These are phyloP conservation scores for Saccopteryx bilineata DNA, from an alignment of 2,113 vertebrate genomes.

Conservation along the genomic window DNA sequence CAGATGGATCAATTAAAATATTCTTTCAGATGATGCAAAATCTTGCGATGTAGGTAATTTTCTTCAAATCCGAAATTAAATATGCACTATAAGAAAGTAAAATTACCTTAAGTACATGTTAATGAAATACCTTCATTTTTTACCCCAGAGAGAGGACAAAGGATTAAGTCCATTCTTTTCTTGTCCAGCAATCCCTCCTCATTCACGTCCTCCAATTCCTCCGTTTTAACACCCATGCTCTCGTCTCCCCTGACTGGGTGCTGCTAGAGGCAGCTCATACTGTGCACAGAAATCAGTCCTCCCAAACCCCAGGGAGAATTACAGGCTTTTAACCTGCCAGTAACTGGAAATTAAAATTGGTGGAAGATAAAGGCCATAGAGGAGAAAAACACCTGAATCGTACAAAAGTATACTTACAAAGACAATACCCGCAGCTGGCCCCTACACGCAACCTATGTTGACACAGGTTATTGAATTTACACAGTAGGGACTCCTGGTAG, in stretches of 20 bases:
- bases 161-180: background rate
- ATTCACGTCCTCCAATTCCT: background rate
- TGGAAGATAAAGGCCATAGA: background rate
- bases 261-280: background rate
- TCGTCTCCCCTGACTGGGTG: background rate
- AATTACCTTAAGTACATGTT: conserved; percentile 50
- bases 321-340: background rate
- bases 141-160: background rate
- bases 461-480: background rate
- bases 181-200: background rate
- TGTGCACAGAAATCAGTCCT: background rate
- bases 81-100: conserved; percentile 55
- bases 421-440: background rate
- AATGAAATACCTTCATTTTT: conserved; percentile 55
- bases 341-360: background rate
- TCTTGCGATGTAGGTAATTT: background rate
- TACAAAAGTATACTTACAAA: background rate
- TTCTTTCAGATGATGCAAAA: conserved; percentile 75
- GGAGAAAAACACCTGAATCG: background rate
- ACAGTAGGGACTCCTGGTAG: no score
- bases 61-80: conserved; percentile 65
- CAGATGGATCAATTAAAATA: conserved; percentile 84
- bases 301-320: background rate
- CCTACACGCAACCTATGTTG: background rate
- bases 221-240: background rate